Conservation (phyloP, 2,797 vertebrate genomes). For the Melanotaenia nigrans region DNA sequence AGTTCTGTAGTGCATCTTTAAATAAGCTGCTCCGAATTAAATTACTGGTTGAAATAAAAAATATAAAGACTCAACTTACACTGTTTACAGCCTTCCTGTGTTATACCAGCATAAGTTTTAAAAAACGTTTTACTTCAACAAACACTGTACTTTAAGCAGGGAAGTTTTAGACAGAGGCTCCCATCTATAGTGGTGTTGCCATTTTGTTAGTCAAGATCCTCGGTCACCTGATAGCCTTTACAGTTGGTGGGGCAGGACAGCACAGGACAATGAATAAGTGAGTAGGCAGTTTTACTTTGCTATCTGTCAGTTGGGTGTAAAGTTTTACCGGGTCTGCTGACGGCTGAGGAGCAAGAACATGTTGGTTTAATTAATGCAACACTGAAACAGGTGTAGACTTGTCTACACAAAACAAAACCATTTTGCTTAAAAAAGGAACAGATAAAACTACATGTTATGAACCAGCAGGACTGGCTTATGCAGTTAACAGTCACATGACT, state of each 20-base stretch:
- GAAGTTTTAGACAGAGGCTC: no score
- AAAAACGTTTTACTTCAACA: no score
- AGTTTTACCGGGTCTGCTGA: slow-evolving; percentile 16
- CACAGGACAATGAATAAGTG: slow-evolving; percentile 46
- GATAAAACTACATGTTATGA: neutral
- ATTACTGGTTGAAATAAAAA: no score
- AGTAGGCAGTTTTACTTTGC: slow-evolving; percentile 15
- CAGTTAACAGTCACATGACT: neutral
- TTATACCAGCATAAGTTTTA: no score
- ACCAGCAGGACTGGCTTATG: neutral
- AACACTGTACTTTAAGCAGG: no score
- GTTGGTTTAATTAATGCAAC: neutral
- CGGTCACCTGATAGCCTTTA: slow-evolving; percentile 36
- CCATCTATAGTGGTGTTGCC: neutral
- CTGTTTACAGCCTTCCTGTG: no score
- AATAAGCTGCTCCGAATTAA: no score
- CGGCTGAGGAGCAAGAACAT: slow-evolving; percentile 27
- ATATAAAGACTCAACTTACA: no score
- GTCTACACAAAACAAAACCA: neutral
- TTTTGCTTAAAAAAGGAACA: neutral
- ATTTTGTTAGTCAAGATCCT: slow-evolving; percentile 29
- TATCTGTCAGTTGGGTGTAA: slow-evolving; percentile 29
- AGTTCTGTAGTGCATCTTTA: no score
- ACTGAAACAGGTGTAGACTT: neutral
- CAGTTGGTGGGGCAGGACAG: slow-evolving; percentile 3